These are phyloP conservation scores for Oeneis ivallda DNA, from an alignment of 2,888 invertebrate species.

Conservation along the genomic window DNA sequence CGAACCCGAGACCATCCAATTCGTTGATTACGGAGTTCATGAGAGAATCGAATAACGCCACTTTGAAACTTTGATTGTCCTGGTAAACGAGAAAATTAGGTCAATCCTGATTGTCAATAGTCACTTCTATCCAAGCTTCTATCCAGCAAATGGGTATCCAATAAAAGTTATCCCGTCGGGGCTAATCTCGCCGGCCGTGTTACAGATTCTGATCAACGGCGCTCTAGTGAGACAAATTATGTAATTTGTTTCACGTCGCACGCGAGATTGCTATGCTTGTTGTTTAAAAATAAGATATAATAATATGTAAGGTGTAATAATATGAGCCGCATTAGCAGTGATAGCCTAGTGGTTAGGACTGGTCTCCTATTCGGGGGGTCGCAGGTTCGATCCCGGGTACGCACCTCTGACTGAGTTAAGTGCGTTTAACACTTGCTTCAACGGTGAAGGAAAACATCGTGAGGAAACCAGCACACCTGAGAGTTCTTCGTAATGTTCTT, in stretches of 20 bases:
- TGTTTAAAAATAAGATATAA: conserved; percentile 21
- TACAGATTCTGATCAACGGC: conserved; percentile 57
- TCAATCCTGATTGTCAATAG: conserved; percentile 11
- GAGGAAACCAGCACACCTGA: no score
- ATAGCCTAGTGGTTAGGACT: no score
- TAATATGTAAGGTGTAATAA: no score
- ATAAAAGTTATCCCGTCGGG: conserved; percentile 37
- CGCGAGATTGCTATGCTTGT: conserved; percentile 55
- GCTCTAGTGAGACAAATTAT: conserved; percentile 62
- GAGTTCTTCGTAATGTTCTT: no score
- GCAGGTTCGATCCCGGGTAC: no score
- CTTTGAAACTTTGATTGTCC: not conserved
- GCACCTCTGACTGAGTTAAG: no score
- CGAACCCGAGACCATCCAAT: not conserved
- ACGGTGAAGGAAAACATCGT: no score
- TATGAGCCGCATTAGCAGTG: no score
- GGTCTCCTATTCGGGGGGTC: no score
- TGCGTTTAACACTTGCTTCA: no score
- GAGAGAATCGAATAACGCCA: not conserved
- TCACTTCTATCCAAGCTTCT: conserved; percentile 8
- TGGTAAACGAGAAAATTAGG: not conserved
- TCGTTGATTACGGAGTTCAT: not conserved
- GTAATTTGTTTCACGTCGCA: conserved; percentile 61
- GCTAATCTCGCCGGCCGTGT: conserved; percentile 40
- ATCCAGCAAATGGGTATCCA: conserved; percentile 34